Base-by-base conservation (phyloP, 2,888 invertebrate genomes). In the Zygogramma bicolorata region DNA sequence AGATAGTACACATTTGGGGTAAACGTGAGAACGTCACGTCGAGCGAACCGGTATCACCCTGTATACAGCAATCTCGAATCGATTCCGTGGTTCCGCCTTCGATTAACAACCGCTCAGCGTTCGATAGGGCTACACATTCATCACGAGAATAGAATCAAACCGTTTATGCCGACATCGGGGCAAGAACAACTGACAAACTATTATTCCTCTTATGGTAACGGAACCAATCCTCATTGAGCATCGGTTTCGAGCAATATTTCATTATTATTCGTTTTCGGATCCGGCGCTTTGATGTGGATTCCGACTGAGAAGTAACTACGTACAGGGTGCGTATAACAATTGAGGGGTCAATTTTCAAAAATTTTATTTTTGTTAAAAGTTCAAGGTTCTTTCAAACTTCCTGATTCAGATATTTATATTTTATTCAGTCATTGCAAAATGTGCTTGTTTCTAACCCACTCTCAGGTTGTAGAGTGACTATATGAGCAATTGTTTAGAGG, bases 191-290 rank as follows among this genome's bases (percentile, higher is more conserved):
- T 27, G 53, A 53, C 53, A 53, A 53, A 53, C 53, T 53, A 53
- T 53, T 53, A 53, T 53, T 53, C 53, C 53, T 53, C 22, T 53
- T 53, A 53, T 53, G 53, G 53, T n/a, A 53, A 53, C 25, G 53
- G 2, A 53, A 53, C 53, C 3, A 27, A 25, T 53, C 27, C 27
- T 27, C 25, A 53, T 13, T 53, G 53, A 22, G 53, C n/a, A 25
- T 53, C 27, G 53, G 27, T 25, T 53, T 22, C 22, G 53, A 53
- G 25, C 27, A 53, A 53, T 53, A 25, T 53, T 53, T 53, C n/a
- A 27, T 53, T 53, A 22, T 53, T 53, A 8, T 53, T 53, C 53
- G 25, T 27, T 27, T 27, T 27, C 15, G 15, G 25, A 53, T 22
- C 10, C 20, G 7, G 27, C 27, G 15, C 53, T 53, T 53, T n/a